Conservation (phyloP, 92 coral and sea anemone genomes). For the Zoanthus solanderi region DNA sequence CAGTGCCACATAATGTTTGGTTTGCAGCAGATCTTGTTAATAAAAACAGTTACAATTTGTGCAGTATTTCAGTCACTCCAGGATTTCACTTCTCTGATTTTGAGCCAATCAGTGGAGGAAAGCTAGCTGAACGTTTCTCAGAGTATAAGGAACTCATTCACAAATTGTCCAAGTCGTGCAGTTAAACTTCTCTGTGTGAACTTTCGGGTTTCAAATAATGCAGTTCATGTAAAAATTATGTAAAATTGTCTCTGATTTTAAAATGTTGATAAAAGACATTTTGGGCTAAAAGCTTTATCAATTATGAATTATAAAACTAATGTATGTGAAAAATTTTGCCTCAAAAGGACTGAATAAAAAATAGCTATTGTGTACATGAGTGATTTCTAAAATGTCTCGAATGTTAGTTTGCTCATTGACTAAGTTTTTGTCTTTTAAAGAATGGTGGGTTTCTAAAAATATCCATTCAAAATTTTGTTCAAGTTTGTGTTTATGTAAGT, state of each 20-base stretch:
- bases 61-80: conserved; percentile 79
- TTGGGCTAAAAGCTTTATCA: no score
- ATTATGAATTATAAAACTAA: no score
- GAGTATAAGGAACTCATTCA: conserved; percentile 78
- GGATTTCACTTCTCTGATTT: conserved; percentile 79
- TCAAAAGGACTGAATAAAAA: no score
- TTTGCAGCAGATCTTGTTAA: conserved; percentile 79
- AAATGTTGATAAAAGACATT: no score
- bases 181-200: background rate
- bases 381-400: no score
- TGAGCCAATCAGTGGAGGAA: conserved; percentile 61
- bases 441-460: no score
- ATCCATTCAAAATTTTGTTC: no score
- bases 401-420: no score
- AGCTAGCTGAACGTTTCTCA: conserved; percentile 72
- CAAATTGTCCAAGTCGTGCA: conserved; percentile 32
- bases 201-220: background rate
- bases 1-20: conserved; percentile 86
- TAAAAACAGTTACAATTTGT: conserved; percentile 52
- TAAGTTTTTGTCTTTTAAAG: no score
- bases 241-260: background rate
- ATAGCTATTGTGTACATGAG: no score
- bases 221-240: background rate
- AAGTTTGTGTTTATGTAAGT: no score
- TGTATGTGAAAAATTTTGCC: no score